Conservation (phyloP, 2,888 invertebrate species). For the Microdon myrmicae region DNA sequence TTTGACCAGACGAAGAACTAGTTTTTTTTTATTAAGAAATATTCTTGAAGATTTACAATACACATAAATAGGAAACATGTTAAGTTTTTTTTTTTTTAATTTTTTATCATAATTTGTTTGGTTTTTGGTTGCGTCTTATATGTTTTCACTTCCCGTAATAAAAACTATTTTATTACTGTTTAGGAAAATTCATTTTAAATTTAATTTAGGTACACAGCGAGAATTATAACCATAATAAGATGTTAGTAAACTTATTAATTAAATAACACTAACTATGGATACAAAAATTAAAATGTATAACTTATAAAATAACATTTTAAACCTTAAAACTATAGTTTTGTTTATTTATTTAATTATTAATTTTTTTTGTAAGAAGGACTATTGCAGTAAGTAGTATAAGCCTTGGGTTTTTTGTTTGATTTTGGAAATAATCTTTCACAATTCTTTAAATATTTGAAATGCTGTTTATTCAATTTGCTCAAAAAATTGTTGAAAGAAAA, state of each 20-base stretch:
- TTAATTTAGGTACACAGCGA: slow-evolving; percentile 50
- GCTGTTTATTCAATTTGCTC: too few relatives aligned
- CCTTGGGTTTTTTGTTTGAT: too few relatives aligned
- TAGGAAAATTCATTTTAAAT: slow-evolving; percentile 44
- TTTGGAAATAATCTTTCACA: too few relatives aligned
- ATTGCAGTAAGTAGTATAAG: too few relatives aligned
- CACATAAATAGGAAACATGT: slow-evolving; percentile 21
- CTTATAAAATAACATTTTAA: slow-evolving; percentile 28
- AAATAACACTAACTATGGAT: slow-evolving; percentile 22
- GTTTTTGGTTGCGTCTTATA: too few relatives aligned
- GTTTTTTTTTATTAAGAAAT: slow-evolving; percentile 13
- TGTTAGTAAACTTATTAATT: slow-evolving; percentile 39
- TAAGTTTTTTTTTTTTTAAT: slow-evolving; percentile 6
- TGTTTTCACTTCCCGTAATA: too few relatives aligned
- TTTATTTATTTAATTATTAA: too few relatives aligned
- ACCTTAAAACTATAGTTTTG: slow-evolving; percentile 26
- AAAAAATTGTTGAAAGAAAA: too few relatives aligned
- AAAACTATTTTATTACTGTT: too few relatives aligned
- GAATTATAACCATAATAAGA: slow-evolving; percentile 37
- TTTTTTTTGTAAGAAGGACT: too few relatives aligned
- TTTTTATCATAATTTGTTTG: too few relatives aligned
- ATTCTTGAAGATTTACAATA: slow-evolving; percentile 5
- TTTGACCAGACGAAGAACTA: slow-evolving; percentile 4
- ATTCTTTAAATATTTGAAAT: too few relatives aligned
- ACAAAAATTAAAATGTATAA: slow-evolving; percentile 35